These are phyloP conservation scores for Bombus waltoni DNA, from an alignment of 1,140 invertebrate species.

Conservation along the genomic window DNA sequence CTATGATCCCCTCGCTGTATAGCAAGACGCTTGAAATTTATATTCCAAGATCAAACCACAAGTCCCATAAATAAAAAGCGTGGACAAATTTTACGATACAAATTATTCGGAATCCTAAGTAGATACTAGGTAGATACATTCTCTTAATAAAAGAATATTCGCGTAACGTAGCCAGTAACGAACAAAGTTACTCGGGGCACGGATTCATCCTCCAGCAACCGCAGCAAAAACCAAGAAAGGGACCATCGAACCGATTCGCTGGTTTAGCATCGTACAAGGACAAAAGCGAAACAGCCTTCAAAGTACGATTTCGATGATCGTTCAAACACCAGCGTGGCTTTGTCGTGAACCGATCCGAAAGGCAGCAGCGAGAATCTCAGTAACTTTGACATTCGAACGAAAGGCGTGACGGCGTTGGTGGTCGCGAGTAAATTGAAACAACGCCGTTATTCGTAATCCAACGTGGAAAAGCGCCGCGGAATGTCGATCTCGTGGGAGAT, in stretches of 20 bases:
- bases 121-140: too few relatives aligned
- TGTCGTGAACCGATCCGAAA: conserved; percentile 59
- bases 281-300: background rate
- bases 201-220: background rate
- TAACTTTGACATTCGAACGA: conserved; percentile 34
- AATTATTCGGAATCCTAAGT: too few relatives aligned
- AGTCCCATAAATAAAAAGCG: too few relatives aligned
- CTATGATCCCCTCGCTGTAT: too few relatives aligned
- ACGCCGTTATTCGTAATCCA: conserved; percentile 59
- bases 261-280: background rate
- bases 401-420: conserved; percentile 41
- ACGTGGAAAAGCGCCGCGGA: conserved; percentile 4
- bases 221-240: background rate
- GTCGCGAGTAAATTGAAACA: conserved; percentile 64
- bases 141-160: background rate
- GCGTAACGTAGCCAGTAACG: background rate
- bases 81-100: too few relatives aligned
- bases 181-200: background rate
- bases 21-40: too few relatives aligned
- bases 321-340: conserved; percentile 46
- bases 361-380: conserved; percentile 35
- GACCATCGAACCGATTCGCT: background rate
- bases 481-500: conserved; percentile 51
- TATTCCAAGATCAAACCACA: too few relatives aligned
- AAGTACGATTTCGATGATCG: conserved; percentile 57